Percentiles rank a stretch among this genome's conserved stretches.
Evolutionary conservation across 2,797 vertebrate genomes (phyloP).

Genomic region (Anguilla megastoma): DNA sequence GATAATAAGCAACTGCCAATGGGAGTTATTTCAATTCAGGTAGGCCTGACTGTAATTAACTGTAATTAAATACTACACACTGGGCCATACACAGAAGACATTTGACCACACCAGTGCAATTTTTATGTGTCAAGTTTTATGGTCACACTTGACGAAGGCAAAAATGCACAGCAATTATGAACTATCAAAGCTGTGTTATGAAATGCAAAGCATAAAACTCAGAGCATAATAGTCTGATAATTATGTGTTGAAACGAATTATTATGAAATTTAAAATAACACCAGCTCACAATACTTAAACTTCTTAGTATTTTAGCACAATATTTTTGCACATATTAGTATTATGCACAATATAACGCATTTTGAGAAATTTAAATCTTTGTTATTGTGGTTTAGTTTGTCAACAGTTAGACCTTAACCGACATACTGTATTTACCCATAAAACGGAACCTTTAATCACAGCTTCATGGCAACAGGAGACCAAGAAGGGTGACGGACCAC

Average conservation of each 20-base stretch:
- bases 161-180: not conserved
- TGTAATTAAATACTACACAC: too few relatives aligned
- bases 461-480: conserved; percentile 6
- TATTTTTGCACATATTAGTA: not conserved
- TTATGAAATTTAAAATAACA: not conserved
- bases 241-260: not conserved
- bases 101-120: too few relatives aligned
- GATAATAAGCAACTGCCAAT: too few relatives aligned
- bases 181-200: not conserved
- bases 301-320: not conserved
- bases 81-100: too few relatives aligned
- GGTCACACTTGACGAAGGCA: not conserved
- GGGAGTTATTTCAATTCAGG: too few relatives aligned
- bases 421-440: not conserved
- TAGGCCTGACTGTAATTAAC: too few relatives aligned
- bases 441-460: conserved; percentile 6
- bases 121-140: not conserved
- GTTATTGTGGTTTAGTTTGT: not conserved
- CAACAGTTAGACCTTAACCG: not conserved
- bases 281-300: not conserved
- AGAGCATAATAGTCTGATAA: not conserved
- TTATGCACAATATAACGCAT: not conserved
- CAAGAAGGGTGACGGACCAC: conserved; percentile 2
- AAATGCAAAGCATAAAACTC: not conserved
- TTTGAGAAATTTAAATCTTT: not conserved